These are phyloP conservation scores for Venturia canescens DNA, from an alignment of 1,140 invertebrate genomes.

Conservation along the genomic window DNA sequence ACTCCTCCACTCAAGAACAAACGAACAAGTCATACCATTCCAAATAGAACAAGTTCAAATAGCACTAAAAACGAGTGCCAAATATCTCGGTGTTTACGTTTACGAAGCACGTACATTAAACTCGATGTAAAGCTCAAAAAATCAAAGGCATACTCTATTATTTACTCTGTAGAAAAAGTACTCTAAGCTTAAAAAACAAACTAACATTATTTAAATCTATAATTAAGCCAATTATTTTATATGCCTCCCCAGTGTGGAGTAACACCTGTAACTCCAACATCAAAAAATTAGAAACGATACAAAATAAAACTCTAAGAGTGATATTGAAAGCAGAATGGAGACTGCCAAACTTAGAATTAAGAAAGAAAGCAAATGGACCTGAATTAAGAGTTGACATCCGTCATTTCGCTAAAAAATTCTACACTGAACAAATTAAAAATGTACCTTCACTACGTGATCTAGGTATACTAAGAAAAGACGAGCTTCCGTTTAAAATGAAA, in stretches of 20 bases:
- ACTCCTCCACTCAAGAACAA: slow-evolving; percentile 38
- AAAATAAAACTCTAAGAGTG: slow-evolving; percentile 27
- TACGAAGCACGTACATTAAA: slow-evolving; percentile 41
- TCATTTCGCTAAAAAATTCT: slow-evolving; percentile 4
- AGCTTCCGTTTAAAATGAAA: neutral
- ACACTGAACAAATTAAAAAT: slow-evolving; percentile 2
- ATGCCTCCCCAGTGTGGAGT: slow-evolving; percentile 15
- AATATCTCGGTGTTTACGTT: slow-evolving; percentile 49
- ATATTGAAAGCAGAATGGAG: neutral
- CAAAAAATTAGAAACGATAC: neutral
- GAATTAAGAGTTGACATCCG: neutral
- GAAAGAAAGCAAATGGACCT: neutral
- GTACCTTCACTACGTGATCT: neutral
- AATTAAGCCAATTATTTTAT: neutral
- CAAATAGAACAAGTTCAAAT: neutral
- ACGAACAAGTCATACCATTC: neutral
- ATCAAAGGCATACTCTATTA: slow-evolving; percentile 36
- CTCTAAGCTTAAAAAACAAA: slow-evolving; percentile 47
- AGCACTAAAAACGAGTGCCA: slow-evolving; percentile 31
- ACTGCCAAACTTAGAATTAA: neutral
- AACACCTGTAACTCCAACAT: neutral
- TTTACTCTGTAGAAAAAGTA: slow-evolving; percentile 48
- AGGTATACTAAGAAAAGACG: neutral
- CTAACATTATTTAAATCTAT: slow-evolving; percentile 7
- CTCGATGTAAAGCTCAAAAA: slow-evolving; percentile 34